Conservation (phyloP, 2,113 vertebrate species). For the Parus major region DNA sequence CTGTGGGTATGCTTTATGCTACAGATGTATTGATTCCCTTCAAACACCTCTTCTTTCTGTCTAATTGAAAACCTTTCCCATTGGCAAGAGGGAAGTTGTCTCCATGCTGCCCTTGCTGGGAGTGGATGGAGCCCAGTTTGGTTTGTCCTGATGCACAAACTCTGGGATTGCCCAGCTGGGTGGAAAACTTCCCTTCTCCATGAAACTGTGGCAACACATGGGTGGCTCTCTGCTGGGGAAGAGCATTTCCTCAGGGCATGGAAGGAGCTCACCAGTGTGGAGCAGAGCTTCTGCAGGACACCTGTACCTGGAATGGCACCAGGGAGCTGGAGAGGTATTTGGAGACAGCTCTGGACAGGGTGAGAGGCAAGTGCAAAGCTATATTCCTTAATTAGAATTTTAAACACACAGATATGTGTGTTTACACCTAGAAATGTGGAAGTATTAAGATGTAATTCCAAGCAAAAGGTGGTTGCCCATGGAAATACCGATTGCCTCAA, state of each 20-base stretch:
- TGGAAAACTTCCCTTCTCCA: not conserved
- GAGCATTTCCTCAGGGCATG: not conserved
- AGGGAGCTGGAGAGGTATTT: not conserved
- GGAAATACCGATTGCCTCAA: not conserved
- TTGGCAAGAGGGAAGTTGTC: not conserved
- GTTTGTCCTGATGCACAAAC: not conserved
- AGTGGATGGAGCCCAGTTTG: not conserved
- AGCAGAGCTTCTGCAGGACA: not conserved
- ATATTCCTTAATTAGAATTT: not conserved
- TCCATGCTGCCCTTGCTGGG: not conserved
- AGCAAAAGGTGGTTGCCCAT: not conserved
- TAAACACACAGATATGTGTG: not conserved
- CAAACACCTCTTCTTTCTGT: not conserved
- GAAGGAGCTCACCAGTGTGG: not conserved
- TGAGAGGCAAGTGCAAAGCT: not conserved
- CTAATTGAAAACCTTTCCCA: not conserved
- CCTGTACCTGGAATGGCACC: not conserved
- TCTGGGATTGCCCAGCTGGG: not conserved
- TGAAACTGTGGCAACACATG: not conserved
- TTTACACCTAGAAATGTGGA: not conserved
- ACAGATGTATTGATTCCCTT: not conserved
- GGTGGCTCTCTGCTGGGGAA: not conserved
- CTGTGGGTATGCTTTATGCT: not conserved
- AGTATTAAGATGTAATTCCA: not conserved
- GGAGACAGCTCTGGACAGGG: not conserved